Evolutionary conservation across 2,888 invertebrate genomes (phyloP).

Genomic region (Gisinianus flammeolus): DNA sequence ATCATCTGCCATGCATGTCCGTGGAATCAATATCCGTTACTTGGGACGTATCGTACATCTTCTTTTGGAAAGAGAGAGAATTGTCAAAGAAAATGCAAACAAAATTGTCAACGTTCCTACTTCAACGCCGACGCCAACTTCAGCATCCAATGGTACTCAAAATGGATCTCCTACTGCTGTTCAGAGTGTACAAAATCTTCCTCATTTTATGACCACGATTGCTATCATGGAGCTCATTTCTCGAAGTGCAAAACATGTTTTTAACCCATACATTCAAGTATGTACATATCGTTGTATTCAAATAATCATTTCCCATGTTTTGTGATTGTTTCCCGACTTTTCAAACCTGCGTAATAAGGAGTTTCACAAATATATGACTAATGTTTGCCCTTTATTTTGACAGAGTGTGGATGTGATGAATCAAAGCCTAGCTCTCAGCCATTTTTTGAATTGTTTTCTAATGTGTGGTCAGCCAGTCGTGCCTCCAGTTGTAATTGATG

Average conservation of each 20-base stretch:
- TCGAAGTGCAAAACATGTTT: constrained; percentile 91
- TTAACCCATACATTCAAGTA: constrained; percentile 87
- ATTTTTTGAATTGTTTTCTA: constrained; percentile 94
- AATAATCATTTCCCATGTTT: not conserved
- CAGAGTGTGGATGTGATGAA: constrained; percentile 88
- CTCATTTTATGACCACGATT: constrained; percentile 82
- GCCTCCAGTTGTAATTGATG: constrained; percentile 72
- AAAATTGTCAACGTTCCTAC: constrained; percentile 35
- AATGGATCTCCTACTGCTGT: constrained; percentile 25
- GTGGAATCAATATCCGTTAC: constrained; percentile 96
- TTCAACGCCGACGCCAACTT: not conserved
- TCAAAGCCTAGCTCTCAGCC: constrained; percentile 87
- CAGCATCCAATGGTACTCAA: not conserved
- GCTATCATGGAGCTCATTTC: constrained; percentile 88
- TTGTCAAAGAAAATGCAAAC: constrained; percentile 44
- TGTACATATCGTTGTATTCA: not conserved
- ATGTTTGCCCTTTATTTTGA: not conserved
- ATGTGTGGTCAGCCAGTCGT: constrained; percentile 76
- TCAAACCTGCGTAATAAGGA: not conserved
- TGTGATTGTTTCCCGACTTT: too few species aligned
- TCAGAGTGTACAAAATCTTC: constrained; percentile 49
- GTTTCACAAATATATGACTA: not conserved
- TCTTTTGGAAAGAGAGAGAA: constrained; percentile 52
- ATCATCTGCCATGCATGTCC: constrained; percentile 89
- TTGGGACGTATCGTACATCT: constrained; percentile 69